These are phyloP conservation scores for Pyrgus malvae DNA, from an alignment of 2,888 invertebrate genomes.

Conservation along the genomic window DNA sequence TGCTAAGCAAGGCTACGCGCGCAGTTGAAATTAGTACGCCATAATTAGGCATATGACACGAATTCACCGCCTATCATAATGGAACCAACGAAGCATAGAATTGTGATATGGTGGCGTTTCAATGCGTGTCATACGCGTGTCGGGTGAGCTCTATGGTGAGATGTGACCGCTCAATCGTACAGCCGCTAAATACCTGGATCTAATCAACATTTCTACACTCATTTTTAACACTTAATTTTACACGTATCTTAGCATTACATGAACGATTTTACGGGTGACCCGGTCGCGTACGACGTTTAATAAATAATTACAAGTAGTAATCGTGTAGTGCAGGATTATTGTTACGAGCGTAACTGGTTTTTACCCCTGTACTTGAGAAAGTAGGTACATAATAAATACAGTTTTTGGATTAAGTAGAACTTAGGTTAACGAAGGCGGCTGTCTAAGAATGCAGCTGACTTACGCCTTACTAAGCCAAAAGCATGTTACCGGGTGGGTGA, in stretches of 20 bases:
- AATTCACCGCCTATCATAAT: conserved; percentile 74
- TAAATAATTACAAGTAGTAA: conserved; percentile 9
- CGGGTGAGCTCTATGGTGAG: conserved; percentile 58
- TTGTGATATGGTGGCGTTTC: conserved; percentile 73
- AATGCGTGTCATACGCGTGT: conserved; percentile 68
- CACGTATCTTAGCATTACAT: conserved; percentile 76
- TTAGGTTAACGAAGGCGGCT: too few relatives aligned
- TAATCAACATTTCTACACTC: conserved; percentile 81
- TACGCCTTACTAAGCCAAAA: too few relatives aligned
- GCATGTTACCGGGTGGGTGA: too few relatives aligned
- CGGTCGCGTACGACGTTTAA: conserved; percentile 30
- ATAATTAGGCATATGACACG: conserved; percentile 79
- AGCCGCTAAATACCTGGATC: conserved; percentile 77
- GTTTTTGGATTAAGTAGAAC: too few relatives aligned
- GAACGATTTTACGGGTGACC: conserved; percentile 66
- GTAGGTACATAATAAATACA: too few relatives aligned
- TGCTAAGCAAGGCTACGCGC: too few relatives aligned
- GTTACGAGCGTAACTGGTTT: too few relatives aligned
- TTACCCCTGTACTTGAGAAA: too few relatives aligned
- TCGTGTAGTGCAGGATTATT: neutral
- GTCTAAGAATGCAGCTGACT: too few relatives aligned
- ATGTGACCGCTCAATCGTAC: conserved; percentile 73
- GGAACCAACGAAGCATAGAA: conserved; percentile 76
- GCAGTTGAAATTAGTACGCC: conserved; percentile 65
- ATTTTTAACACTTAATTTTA: conserved; percentile 81